A percentile compares a stretch with the other conserved stretches of the same genome.
Conservation (phyloP, 1,140 invertebrate species). For the Drosophila ohnishii region DNA sequence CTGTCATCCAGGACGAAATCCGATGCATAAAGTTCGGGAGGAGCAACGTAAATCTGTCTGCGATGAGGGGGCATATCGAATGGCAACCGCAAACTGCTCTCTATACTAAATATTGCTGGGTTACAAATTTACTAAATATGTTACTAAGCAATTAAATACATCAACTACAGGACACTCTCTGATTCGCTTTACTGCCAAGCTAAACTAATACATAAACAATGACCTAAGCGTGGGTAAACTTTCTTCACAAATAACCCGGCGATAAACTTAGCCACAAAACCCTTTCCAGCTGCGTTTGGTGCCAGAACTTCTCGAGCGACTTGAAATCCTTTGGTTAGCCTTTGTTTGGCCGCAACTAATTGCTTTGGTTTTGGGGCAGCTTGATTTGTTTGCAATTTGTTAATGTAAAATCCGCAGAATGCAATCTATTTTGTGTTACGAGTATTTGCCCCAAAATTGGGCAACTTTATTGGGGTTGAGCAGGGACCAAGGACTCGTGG, state of each 20-base stretch:
- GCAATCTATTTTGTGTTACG: slow-evolving; percentile 36
- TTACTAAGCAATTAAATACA: slow-evolving; percentile 2
- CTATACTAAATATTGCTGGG: background rate
- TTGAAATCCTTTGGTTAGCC: slow-evolving; percentile 31
- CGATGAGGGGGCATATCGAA: background rate
- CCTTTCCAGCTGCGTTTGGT: background rate
- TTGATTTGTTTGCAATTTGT: slow-evolving; percentile 57
- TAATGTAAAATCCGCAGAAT: slow-evolving; percentile 40
- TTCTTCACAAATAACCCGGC: background rate
- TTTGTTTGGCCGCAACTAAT: slow-evolving; percentile 43
- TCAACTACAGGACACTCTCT: background rate
- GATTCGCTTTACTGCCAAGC: background rate
- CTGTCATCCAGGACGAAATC: slow-evolving; percentile 22
- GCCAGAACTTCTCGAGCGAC: slow-evolving; percentile 25
- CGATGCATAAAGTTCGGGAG: background rate
- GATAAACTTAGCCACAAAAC: background rate
- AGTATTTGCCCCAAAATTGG: slow-evolving; percentile 3
- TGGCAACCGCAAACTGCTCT: background rate
- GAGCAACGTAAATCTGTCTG: background rate
- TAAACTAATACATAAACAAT: slow-evolving; percentile 12
- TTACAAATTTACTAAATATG: background rate
- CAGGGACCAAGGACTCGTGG: slow-evolving; percentile 2
- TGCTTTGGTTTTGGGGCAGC: slow-evolving; percentile 39
- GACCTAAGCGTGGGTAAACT: slow-evolving; percentile 8
- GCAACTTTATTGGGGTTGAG: slow-evolving; percentile 27